Conservation (phyloP, 2,113 vertebrate species). For the Bucco capensis region DNA sequence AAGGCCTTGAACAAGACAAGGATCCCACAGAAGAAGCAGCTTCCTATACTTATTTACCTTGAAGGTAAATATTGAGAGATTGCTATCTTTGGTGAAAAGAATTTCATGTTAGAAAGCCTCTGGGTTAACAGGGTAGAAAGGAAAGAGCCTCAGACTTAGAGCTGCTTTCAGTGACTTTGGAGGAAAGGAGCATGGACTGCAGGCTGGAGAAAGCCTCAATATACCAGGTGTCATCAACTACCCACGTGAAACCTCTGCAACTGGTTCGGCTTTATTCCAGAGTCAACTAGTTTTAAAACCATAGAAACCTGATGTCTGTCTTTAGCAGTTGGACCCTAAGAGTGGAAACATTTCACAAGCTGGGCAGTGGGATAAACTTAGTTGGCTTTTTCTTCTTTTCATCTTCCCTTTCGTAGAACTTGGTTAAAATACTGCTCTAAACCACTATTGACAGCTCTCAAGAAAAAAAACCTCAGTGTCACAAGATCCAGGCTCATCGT, state of each 20-base stretch:
- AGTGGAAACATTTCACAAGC: conserved; percentile 23
- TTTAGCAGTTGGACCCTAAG: not conserved
- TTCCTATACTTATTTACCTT: no score
- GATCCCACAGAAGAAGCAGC: not conserved
- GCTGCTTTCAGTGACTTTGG: not conserved
- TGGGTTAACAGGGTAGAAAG: not conserved
- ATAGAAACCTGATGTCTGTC: not conserved
- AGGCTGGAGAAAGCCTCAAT: not conserved
- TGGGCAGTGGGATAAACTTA: not conserved
- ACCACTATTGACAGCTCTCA: not conserved
- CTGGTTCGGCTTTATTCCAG: not conserved
- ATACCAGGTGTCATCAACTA: not conserved
- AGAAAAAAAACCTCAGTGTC: not conserved
- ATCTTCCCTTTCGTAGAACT: not conserved
- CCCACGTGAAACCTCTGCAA: not conserved
- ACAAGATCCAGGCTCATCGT: not conserved
- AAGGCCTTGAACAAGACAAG: not conserved
- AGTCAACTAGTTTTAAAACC: conserved; percentile 2
- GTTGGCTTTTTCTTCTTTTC: not conserved
- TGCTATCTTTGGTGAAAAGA: not conserved
- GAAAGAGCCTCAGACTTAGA: not conserved
- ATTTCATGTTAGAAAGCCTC: not conserved
- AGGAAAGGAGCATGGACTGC: not conserved
- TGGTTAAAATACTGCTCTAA: conserved; percentile 27
- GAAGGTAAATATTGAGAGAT: not conserved